Percentiles rank a stretch among this genome's conserved stretches.
Conservation (phyloP, 2,113 vertebrate genomes). For the Benitochromis conjunctus region DNA sequence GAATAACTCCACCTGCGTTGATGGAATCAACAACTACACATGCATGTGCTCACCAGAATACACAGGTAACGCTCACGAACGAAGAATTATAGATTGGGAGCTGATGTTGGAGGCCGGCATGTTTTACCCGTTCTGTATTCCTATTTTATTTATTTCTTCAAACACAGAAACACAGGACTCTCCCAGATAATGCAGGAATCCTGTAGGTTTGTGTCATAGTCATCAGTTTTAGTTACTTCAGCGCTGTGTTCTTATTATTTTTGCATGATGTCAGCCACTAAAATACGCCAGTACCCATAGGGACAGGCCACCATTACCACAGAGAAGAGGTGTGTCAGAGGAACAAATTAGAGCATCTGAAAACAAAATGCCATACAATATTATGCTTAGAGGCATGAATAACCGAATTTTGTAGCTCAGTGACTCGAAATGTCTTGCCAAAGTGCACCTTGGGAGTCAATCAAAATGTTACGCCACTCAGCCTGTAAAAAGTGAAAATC, state of each 20-base stretch:
- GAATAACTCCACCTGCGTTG: slow-evolving; percentile 96
- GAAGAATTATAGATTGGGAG: background rate
- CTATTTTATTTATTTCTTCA: background rate
- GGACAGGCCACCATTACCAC: background rate
- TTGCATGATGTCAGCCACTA: background rate
- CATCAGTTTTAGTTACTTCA: background rate
- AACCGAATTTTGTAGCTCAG: background rate
- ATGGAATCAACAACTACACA: slow-evolving; percentile 98
- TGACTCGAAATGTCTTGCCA: background rate
- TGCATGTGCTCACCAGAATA: slow-evolving; percentile 96
- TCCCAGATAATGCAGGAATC: background rate
- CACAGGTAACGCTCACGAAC: slow-evolving; percentile 78
- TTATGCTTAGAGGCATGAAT: background rate
- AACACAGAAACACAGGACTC: background rate
- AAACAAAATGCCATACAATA: background rate
- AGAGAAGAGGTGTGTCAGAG: background rate
- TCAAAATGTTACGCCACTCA: background rate
- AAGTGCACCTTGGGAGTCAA: background rate
- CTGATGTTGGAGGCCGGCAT: background rate
- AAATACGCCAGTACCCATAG: background rate
- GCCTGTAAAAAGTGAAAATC: background rate
- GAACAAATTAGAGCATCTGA: background rate
- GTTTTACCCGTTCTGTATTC: background rate
- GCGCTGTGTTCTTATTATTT: background rate
- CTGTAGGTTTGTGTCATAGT: background rate